phyloP scores from a whole-genome alignment of 2,888 invertebrate genomes.

The Agriopis leucophaearia region DNA sequence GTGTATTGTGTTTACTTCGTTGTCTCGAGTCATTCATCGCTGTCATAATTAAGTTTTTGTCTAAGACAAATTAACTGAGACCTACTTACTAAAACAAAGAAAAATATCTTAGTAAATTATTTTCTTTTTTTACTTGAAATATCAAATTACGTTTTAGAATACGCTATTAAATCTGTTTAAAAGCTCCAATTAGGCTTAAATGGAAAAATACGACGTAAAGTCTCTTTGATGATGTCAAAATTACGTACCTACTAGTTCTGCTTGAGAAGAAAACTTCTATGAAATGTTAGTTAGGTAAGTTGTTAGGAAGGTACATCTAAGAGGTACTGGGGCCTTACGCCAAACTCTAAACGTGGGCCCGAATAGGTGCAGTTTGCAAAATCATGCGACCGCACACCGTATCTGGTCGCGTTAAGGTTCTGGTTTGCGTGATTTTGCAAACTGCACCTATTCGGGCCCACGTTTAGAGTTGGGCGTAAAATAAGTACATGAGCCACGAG shows the following conservation, averaged over 20 bases:
- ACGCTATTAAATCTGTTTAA: slow-evolving; percentile 15
- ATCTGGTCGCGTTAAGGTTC: too few relatives aligned
- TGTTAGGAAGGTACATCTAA: neutral
- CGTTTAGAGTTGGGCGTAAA: too few relatives aligned
- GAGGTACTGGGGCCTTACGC: too few relatives aligned
- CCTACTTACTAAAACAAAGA: slow-evolving; percentile 51
- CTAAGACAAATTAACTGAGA: slow-evolving; percentile 61
- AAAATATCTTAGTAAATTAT: slow-evolving; percentile 32
- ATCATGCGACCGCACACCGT: too few relatives aligned
- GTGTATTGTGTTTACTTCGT: slow-evolving; percentile 53
- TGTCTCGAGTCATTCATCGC: slow-evolving; percentile 53
- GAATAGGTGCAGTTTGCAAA: too few relatives aligned
- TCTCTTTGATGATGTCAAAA: slow-evolving; percentile 17
- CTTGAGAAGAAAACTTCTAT: neutral
- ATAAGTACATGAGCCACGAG: neutral
- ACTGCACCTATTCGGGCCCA: too few relatives aligned
- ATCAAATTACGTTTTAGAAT: slow-evolving; percentile 25
- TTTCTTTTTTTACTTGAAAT: slow-evolving; percentile 29
- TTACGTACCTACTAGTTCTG: neutral
- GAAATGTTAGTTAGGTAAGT: neutral
- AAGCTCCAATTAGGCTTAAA: slow-evolving; percentile 17
- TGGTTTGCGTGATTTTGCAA: too few relatives aligned
- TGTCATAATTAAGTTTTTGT: slow-evolving; percentile 63
- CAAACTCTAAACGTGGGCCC: too few relatives aligned
- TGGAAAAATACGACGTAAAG: slow-evolving; percentile 12